Base-by-base conservation (phyloP, 2,888 invertebrate species). In the Scaptodrosophila latifasciaeformis region DNA sequence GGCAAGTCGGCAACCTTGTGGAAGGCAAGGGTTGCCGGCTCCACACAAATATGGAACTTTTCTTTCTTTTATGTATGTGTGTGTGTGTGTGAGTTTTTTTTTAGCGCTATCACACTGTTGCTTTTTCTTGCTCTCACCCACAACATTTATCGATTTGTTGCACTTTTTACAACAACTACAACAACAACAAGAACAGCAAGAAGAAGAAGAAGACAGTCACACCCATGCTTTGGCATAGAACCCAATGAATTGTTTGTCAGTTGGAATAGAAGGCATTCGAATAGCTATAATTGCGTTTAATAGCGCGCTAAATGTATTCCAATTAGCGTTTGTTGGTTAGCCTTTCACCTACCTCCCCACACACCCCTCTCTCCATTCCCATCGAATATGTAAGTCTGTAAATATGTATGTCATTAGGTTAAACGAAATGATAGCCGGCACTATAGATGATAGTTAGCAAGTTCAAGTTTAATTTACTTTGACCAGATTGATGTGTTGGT, bases 241-340 rank as follows among this genome's bases (percentile, higher is more conserved):
- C n/a, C n/a, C n/a, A n/a, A n/a, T n/a, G n/a, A n/a, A n/a, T n/a
- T n/a, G n/a, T n/a, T n/a, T n/a, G n/a, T n/a, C n/a, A n/a, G n/a
- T n/a, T n/a, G n/a, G n/a, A n/a, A n/a, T n/a, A n/a, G n/a, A 12
- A 12, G 66, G 54, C 59, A 54, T 54, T 66, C 54, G 44, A 57
- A 53, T 59, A 60, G 59, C 50, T 52, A 74, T 77, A 70, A 77
- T 74, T 77, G 72, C 68, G 65, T 68, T 72, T 74, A 74, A 77
- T 77, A 74, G 72, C 68, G 75, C 71, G 72, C 77, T 72, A 74
- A 72, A 72, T 72, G 70, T 65, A 60, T 49, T 74, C 68, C 74
- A 72, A 72, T 72, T 72, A 72, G 72, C 70, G 59, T 54, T 62
- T 58, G 46, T 68, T 61, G 71, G 49, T 63, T 37, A 66, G 55